Evolutionary conservation across 2,797 vertebrate genomes (phyloP).

Genomic region (Gallinago stenura): DNA sequence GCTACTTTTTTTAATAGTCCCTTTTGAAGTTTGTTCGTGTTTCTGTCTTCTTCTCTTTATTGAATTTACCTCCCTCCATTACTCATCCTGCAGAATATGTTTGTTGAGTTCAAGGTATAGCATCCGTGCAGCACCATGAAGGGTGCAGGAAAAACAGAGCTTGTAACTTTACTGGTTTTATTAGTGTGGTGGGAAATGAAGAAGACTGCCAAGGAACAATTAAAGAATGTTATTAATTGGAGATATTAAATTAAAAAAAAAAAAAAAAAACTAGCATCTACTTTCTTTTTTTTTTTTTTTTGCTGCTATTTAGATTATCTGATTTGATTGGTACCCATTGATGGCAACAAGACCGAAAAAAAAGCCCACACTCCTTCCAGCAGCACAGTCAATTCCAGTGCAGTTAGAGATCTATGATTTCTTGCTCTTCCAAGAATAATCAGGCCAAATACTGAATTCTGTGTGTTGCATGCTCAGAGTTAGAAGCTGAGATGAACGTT

Average conservation of each 20-base stretch:
- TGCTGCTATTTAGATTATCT: not conserved
- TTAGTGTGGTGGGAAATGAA: not conserved
- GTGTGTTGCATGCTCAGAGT: not conserved
- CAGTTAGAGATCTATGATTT: not conserved
- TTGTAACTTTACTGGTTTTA: not conserved
- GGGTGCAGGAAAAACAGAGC: not conserved
- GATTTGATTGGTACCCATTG: not conserved
- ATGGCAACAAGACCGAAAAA: not conserved
- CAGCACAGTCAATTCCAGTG: not conserved
- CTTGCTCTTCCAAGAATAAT: not conserved
- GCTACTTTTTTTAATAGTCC: not conserved
- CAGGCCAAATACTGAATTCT: not conserved
- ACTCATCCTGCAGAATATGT: not conserved
- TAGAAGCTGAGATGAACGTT: not conserved
- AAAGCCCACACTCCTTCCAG: not conserved
- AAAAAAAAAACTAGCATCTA: not conserved
- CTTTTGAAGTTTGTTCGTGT: not conserved
- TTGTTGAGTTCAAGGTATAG: not conserved
- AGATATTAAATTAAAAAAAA: not conserved
- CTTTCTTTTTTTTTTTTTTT: not conserved
- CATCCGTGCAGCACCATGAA: not conserved
- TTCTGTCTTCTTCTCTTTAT: not conserved
- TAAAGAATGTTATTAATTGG: not conserved
- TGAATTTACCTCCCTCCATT: not conserved
- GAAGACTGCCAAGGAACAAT: not conserved